phyloP scores from a whole-genome alignment of 2,113 vertebrate species.

The Tupaia tana region DNA sequence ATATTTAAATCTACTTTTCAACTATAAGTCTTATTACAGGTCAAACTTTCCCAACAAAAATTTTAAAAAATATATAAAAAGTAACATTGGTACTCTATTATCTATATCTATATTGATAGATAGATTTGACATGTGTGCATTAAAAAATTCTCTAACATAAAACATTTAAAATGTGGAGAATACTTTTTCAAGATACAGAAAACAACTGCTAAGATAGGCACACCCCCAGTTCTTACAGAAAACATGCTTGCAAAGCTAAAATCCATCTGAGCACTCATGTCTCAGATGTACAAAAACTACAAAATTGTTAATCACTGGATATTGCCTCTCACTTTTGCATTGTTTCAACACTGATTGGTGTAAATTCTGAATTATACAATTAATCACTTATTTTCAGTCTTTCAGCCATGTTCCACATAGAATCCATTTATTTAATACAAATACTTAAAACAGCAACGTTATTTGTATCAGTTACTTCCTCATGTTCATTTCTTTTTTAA shows the following conservation, averaged over 20 bases:
- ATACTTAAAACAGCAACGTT: slow-evolving; percentile 44
- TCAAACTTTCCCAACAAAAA: background rate
- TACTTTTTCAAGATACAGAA: slow-evolving; percentile 92
- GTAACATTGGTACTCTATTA: slow-evolving; percentile 91
- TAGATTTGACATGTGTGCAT: slow-evolving; percentile 94
- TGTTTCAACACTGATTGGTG: slow-evolving; percentile 91
- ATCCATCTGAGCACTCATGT: slow-evolving; percentile 87
- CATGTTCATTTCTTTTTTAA: background rate
- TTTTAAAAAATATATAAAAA: slow-evolving; percentile 77
- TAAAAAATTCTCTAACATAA: slow-evolving; percentile 95
- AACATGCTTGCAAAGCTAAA: slow-evolving; percentile 90
- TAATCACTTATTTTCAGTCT: slow-evolving; percentile 70
- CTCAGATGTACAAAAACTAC: slow-evolving; percentile 87
- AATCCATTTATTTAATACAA: slow-evolving; percentile 75
- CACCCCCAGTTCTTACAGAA: slow-evolving; percentile 90
- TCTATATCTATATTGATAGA: slow-evolving; percentile 79
- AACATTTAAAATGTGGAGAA: slow-evolving; percentile 93
- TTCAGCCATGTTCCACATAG: slow-evolving; percentile 62
- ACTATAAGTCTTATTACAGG: background rate
- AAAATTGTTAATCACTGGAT: slow-evolving; percentile 82
- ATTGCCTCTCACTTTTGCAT: slow-evolving; percentile 85
- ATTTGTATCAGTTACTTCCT: background rate
- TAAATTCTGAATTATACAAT: slow-evolving; percentile 73
- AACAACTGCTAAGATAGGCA: slow-evolving; percentile 89
- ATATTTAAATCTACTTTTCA: background rate